Evolutionary conservation across 1,140 invertebrate species (phyloP).

Genomic region (Achroia grisella): DNA sequence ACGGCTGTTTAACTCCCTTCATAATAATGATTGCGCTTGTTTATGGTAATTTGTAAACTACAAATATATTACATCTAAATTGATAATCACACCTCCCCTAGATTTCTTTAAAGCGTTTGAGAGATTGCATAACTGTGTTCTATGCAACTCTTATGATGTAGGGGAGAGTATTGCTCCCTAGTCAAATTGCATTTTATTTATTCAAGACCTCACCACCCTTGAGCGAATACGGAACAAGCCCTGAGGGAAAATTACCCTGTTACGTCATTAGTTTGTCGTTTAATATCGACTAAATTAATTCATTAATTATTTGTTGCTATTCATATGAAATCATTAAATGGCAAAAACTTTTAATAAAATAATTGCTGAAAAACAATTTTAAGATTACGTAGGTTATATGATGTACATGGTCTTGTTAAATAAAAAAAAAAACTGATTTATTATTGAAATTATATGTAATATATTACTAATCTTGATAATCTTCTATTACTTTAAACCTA

Average conservation of each 20-base stretch:
- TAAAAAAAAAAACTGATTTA: too few species aligned
- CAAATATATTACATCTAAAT: slow-evolving; percentile 32
- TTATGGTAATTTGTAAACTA: slow-evolving; percentile 6
- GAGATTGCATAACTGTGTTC: slow-evolving; percentile 38
- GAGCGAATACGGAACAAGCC: slow-evolving; percentile 22
- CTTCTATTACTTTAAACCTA: too few species aligned
- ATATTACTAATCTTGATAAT: too few species aligned
- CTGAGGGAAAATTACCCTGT: slow-evolving; percentile 22
- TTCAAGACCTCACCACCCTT: slow-evolving; percentile 43
- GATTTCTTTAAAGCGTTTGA: slow-evolving; percentile 14
- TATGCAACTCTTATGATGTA: slow-evolving; percentile 21
- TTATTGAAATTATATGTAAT: too few species aligned
- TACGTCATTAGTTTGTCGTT: slow-evolving; percentile 42
- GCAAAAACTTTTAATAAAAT: too few species aligned
- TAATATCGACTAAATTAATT: slow-evolving; percentile 3
- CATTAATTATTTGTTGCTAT: too few species aligned
- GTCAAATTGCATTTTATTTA: slow-evolving; percentile 66
- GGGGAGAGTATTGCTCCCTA: slow-evolving; percentile 28
- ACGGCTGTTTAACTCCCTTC: slow-evolving; percentile 10
- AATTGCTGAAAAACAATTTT: too few species aligned
- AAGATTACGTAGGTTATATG: too few species aligned
- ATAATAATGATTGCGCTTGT: background rate
- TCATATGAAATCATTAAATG: too few species aligned
- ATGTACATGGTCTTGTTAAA: too few species aligned
- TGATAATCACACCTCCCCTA: slow-evolving; percentile 29